Base-by-base conservation (phyloP, 1,140 invertebrate species). In the Diorhabda carinulata region DNA sequence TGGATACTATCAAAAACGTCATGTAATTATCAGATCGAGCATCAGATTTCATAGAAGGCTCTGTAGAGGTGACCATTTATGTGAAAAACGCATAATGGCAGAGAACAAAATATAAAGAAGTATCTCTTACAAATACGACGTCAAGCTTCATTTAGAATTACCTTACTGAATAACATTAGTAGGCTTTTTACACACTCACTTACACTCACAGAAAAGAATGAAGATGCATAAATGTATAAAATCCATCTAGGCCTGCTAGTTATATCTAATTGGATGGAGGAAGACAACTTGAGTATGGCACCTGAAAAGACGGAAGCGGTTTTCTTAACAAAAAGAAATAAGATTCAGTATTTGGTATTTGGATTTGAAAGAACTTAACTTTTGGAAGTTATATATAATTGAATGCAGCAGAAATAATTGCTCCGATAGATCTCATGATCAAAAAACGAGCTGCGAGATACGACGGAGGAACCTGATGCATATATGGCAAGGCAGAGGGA, bases 111-210 rank as follows among this genome's bases (percentile, higher is more conserved):
- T 82, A 83, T 0, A 82, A 84, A 68, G 83, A 82, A 0, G 84
- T 81, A 0, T 77, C 83, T 0, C 67, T 83, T 0, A 82, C 81
- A 1, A 79, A 81, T 0, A 59, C 70, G 0, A 63, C 81, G 0
- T 84, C 82, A 80, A 83, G 83, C 61, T 9, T 83, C 0, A 68
- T 82, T 0, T 78, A 84, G 41, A 78, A 83, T 57, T 74, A 74
- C 4, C 58, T 81, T 3, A 61, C 82, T 7, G 42, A 56, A 4
- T 9, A 43, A 25, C 77, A 71, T 3, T 56, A 52, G 42, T 64
- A 8, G 57, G 60, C 56, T 9, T 70, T 56, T 56, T 56, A 2
- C 52, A 6, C 6, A 7, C 52, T 6, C 67, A 6, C 6, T 75
- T 0, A 5, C 67, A 6, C 67, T 67, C 5, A 41, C n/a, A 3